Evolutionary conservation across 1,140 invertebrate genomes (phyloP).

Genomic region (Trissolcus basalis): DNA sequence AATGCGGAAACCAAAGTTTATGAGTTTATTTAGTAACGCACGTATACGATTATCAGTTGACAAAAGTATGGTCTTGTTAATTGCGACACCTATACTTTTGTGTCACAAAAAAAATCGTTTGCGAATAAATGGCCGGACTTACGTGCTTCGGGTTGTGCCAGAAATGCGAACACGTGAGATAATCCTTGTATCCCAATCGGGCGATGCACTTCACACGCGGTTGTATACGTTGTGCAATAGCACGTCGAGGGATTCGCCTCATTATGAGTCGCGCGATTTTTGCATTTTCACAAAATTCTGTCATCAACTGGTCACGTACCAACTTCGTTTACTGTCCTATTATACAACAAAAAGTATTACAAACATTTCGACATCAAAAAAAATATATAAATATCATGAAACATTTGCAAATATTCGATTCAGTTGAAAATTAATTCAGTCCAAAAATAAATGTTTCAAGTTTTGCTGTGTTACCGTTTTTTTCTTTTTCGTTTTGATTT

Average conservation of each 20-base stretch:
- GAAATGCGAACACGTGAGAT: constrained; percentile 27
- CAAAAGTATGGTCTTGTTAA: neutral
- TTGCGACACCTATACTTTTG: neutral
- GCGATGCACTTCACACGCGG: constrained; percentile 40
- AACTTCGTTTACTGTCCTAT: too few species aligned
- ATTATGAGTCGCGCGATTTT: constrained; percentile 19
- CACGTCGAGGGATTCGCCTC: constrained; percentile 21
- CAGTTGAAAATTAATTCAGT: too few species aligned
- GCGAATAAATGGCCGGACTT: constrained; percentile 35
- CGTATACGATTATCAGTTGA: too few species aligned
- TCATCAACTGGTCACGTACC: too few species aligned
- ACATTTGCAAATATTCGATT: too few species aligned
- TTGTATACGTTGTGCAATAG: constrained; percentile 24
- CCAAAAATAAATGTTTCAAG: too few species aligned
- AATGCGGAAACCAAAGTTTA: constrained; percentile 1
- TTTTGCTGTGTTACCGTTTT: too few species aligned
- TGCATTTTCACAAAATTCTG: constrained; percentile 31
- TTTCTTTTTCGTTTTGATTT: too few species aligned
- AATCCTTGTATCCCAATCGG: constrained; percentile 46
- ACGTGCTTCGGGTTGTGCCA: constrained; percentile 17
- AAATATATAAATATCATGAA: too few species aligned
- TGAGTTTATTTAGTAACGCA: too few species aligned
- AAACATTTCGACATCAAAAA: too few species aligned
- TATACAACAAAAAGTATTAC: too few species aligned
- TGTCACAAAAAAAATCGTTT: neutral